Percentiles rank a stretch among this genome's conserved stretches.
Evolutionary conservation across 2,888 invertebrate genomes (phyloP).

Genomic region (Pelosia muscerda): DNA sequence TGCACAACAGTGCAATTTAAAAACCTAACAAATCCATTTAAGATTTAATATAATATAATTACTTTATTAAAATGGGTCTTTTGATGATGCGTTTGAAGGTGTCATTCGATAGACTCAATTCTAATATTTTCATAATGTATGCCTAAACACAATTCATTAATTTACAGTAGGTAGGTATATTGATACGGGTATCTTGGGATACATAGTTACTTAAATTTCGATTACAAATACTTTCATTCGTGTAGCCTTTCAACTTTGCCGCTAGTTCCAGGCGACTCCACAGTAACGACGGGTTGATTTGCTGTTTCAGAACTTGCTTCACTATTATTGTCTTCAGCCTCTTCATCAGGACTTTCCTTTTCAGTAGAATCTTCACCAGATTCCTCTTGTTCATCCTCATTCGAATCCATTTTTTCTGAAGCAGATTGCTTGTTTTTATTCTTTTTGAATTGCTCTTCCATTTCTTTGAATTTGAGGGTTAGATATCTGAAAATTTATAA

Average conservation of each 20-base stretch:
- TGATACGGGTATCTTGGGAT: neutral
- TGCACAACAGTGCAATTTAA: neutral
- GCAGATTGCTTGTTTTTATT: slow-evolving; percentile 85
- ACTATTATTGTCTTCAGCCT: slow-evolving; percentile 40
- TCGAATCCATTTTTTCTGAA: slow-evolving; percentile 63
- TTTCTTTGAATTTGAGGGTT: slow-evolving; percentile 94
- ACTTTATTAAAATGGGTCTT: neutral
- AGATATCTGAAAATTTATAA: slow-evolving; percentile 88
- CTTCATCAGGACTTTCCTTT: slow-evolving; percentile 53
- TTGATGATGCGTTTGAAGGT: neutral
- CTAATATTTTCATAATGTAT: neutral
- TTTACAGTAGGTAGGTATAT: neutral
- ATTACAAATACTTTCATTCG: slow-evolving; percentile 48
- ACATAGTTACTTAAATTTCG: slow-evolving; percentile 1
- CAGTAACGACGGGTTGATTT: slow-evolving; percentile 73
- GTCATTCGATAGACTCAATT: neutral
- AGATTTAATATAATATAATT: neutral
- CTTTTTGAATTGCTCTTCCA: slow-evolving; percentile 93
- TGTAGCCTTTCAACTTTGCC: slow-evolving; percentile 78
- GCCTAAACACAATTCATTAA: neutral
- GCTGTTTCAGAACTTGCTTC: slow-evolving; percentile 45
- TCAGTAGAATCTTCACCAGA: slow-evolving; percentile 58
- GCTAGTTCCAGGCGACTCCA: slow-evolving; percentile 74
- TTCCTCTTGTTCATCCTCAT: slow-evolving; percentile 61
- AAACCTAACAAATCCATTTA: neutral